A percentile compares a stretch with the other conserved stretches of the same genome.
Conservation (phyloP, 2,797 vertebrate species). For the Hypotaenidia philippensis region DNA sequence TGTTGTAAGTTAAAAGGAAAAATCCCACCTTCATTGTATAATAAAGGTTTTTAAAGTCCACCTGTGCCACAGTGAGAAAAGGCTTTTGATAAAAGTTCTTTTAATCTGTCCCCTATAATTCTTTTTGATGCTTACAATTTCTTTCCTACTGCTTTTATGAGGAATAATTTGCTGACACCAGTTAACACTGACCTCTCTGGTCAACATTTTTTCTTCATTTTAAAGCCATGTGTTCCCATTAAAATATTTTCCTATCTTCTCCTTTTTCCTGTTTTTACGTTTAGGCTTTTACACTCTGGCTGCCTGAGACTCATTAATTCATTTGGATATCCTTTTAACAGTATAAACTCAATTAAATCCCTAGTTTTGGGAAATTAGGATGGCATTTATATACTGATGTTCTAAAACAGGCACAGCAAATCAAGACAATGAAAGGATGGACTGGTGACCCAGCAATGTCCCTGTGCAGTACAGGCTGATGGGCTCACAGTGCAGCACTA, state of each 20-base stretch:
- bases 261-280: background rate
- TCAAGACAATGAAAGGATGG: background rate
- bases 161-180: background rate
- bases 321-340: background rate
- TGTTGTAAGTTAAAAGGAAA: background rate
- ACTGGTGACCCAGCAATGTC: accelerated
- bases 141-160: background rate
- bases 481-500: background rate
- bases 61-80: background rate
- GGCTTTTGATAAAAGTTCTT: background rate
- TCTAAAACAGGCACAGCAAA: background rate
- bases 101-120: background rate
- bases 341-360: background rate
- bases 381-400: background rate
- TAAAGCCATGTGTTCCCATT: background rate
- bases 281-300: background rate
- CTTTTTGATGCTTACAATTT: background rate
- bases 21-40: background rate
- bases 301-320: background rate
- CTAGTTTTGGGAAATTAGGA: background rate
- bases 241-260: background rate
- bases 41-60: background rate
- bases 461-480: accelerated
- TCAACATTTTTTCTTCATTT: background rate
- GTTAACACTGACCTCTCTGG: background rate